A percentile compares a stretch with the other conserved stretches of the same genome.
Conservation (phyloP, 2,113 vertebrate species). For the Protobothrops flavoviridis region DNA sequence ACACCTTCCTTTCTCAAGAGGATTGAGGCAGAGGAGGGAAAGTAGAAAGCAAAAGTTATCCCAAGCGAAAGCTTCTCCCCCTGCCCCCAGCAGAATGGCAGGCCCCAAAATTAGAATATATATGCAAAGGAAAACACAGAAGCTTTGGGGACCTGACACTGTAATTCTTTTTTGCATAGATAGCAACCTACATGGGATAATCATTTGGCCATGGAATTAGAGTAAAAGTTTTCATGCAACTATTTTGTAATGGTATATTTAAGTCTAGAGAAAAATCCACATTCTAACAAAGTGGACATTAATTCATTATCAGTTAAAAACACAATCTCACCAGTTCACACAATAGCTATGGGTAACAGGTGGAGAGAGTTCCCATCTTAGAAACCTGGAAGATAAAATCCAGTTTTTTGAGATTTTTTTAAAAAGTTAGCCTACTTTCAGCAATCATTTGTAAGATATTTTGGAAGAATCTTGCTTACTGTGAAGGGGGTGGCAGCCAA, state of each 20-base stretch:
- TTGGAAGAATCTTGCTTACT: neutral
- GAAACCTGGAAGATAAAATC: neutral
- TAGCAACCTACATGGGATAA: neutral
- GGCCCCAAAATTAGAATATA: no score
- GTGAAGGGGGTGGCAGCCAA: neutral
- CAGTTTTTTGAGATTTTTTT: neutral
- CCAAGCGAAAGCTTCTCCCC: no score
- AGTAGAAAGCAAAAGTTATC: no score
- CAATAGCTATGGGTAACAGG: neutral
- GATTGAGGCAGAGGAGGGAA: no score
- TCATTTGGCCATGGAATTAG: neutral
- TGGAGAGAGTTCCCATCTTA: neutral
- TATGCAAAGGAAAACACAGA: no score
- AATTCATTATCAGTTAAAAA: neutral
- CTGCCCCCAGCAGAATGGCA: no score
- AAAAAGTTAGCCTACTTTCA: neutral
- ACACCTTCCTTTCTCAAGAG: no score
- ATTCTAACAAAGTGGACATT: neutral
- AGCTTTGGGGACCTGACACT: no score
- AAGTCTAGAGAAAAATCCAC: neutral
- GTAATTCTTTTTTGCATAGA: neutral
- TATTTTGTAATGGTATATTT: neutral
- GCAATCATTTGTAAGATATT: neutral
- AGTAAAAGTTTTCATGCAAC: neutral
- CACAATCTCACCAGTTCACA: neutral